Conservation (phyloP, 2,797 vertebrate species). For the Macroramphosus scolopax region DNA sequence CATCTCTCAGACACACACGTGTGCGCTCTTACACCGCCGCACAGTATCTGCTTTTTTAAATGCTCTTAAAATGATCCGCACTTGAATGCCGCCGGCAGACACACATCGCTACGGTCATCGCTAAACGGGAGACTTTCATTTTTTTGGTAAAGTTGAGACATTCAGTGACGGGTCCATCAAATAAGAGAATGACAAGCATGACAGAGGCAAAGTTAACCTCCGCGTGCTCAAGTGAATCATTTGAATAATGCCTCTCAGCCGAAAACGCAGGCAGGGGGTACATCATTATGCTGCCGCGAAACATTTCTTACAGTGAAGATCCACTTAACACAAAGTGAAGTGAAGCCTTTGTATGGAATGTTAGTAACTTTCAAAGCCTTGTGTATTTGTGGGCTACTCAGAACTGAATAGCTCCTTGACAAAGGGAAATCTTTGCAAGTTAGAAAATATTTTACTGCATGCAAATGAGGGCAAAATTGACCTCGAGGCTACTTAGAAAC, state of each 20-base stretch:
- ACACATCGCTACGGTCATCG: conserved; percentile 30
- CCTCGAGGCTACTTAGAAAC: background rate
- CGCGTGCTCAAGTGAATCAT: background rate
- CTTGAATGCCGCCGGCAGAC: conserved; percentile 40
- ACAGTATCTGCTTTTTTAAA: conserved; percentile 32
- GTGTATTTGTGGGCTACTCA: background rate
- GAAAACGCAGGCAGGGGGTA: background rate
- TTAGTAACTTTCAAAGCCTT: conserved; percentile 1
- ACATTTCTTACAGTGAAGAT: too few relatives aligned
- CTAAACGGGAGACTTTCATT: conserved; percentile 3
- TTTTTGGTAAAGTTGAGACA: conserved; percentile 9
- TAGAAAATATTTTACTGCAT: conserved; percentile 2
- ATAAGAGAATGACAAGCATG: background rate
- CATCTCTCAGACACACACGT: conserved; percentile 38
- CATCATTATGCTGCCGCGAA: background rate
- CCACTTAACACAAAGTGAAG: too few relatives aligned
- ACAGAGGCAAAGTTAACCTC: background rate
- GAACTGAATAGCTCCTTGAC: background rate
- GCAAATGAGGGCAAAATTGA: background rate
- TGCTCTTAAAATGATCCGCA: conserved; percentile 61
- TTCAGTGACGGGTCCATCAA: background rate
- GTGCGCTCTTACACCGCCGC: conserved; percentile 38
- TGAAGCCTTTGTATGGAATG: background rate
- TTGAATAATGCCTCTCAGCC: background rate
- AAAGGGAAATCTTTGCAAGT: background rate